Conservation (phyloP, 2,888 invertebrate species). For the Ennomos quercinarius region DNA sequence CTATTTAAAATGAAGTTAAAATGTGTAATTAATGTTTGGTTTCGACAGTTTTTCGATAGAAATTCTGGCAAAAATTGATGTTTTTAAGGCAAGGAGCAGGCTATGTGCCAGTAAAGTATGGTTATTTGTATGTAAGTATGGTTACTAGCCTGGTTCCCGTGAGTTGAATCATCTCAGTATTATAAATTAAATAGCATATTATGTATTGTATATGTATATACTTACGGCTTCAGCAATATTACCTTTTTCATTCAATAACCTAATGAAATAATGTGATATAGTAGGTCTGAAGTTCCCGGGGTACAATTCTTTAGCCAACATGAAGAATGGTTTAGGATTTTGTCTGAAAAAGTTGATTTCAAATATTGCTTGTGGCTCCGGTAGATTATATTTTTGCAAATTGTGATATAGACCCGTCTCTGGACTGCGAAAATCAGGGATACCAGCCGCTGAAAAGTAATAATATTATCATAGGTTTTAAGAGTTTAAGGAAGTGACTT, state of each 20-base stretch:
- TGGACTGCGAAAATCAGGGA: slow-evolving; percentile 98
- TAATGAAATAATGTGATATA: slow-evolving; percentile 95
- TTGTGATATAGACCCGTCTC: slow-evolving; percentile 97
- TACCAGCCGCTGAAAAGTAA: slow-evolving; percentile 92
- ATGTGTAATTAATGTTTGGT: too few species aligned
- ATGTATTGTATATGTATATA: too few species aligned
- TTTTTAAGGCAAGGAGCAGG: too few species aligned
- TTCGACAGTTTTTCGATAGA: too few species aligned
- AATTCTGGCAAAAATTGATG: too few species aligned
- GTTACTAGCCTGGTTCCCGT: too few species aligned
- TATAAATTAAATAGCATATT: too few species aligned
- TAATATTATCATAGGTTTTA: not conserved
- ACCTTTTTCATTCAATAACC: slow-evolving; percentile 93
- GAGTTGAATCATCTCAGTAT: too few species aligned
- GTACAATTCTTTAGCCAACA: slow-evolving; percentile 94
- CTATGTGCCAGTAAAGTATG: too few species aligned
- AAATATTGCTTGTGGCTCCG: slow-evolving; percentile 96
- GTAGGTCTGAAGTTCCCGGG: slow-evolving; percentile 96
- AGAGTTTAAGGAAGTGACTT: too few species aligned
- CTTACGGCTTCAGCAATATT: slow-evolving; percentile 15
- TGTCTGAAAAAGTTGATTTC: slow-evolving; percentile 94
- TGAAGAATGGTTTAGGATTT: slow-evolving; percentile 97
- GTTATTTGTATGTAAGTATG: too few species aligned
- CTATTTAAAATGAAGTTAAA: too few species aligned
- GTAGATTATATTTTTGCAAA: slow-evolving; percentile 95